These are phyloP conservation scores for Chamaetylas fuelleborni DNA, from an alignment of 2,113 vertebrate genomes.

Conservation along the genomic window DNA sequence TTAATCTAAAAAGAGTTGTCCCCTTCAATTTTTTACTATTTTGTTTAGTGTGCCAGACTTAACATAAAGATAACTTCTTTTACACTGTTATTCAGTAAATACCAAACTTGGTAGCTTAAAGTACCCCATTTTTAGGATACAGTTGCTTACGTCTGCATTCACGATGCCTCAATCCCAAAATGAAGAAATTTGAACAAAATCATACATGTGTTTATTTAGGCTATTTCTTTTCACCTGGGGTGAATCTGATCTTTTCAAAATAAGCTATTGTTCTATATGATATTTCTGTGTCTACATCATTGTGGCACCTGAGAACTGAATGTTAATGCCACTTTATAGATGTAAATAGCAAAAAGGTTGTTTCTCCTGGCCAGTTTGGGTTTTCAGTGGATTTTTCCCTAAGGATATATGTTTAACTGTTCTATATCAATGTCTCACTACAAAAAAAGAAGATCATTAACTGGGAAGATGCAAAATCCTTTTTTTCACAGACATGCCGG, in stretches of 20 bases:
- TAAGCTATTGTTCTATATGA: neutral
- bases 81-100: neutral
- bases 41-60: neutral
- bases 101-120: neutral
- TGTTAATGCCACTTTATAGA: neutral
- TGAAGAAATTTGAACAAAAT: neutral
- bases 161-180: neutral
- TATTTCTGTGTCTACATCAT: neutral
- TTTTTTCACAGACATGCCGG: neutral
- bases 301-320: neutral
- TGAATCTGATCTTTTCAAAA: neutral
- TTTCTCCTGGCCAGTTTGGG: neutral
- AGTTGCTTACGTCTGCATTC: neutral
- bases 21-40: neutral
- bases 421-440: neutral
- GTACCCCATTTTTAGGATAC: neutral
- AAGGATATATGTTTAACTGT: neutral
- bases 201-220: neutral
- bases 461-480: neutral
- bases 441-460: neutral
- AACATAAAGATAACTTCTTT: neutral
- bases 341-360: neutral
- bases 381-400: neutral
- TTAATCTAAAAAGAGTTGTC: neutral
- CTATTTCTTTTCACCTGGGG: neutral